Percentiles rank a stretch among this genome's conserved stretches.
phyloP scores from a whole-genome alignment of 2,888 invertebrate genomes.

The Magallana nippona region DNA sequence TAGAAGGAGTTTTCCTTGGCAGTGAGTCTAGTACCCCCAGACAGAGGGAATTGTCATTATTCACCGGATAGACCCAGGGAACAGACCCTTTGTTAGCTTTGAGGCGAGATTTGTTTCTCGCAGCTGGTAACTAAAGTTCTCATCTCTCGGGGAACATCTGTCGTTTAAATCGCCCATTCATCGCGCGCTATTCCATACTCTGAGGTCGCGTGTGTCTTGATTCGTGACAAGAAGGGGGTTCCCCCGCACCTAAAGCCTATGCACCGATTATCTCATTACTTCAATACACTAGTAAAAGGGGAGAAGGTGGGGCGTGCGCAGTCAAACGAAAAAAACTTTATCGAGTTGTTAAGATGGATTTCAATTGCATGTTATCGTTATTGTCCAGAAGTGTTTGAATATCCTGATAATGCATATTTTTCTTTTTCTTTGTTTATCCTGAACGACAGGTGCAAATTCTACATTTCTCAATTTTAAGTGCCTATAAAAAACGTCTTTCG shows the following conservation, averaged over 20 bases:
- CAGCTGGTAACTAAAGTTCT: conserved; percentile 5
- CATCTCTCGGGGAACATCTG: conserved; percentile 10
- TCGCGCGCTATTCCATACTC: conserved; percentile 1
- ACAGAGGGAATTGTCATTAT: conserved; percentile 16
- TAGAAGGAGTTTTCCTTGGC: background rate
- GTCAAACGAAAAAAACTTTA: conserved; percentile 5
- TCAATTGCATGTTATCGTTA: background rate
- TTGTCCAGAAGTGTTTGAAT: conserved; percentile 13
- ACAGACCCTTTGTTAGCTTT: conserved; percentile 17
- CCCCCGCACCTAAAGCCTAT: background rate
- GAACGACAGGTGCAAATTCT: conserved; percentile 1
- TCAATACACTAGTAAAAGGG: conserved; percentile 10
- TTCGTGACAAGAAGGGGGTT: background rate
- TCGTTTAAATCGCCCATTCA: conserved; percentile 32
- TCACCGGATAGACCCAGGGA: conserved; percentile 11
- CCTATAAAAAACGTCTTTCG: background rate
- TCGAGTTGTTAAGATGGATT: background rate
- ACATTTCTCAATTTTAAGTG: background rate
- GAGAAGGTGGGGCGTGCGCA: background rate
- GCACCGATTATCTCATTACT: conserved; percentile 24
- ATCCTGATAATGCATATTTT: background rate
- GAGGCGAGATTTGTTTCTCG: conserved; percentile 21
- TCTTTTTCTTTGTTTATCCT: background rate
- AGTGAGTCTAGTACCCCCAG: background rate
- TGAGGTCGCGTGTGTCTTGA: background rate